phyloP scores from a whole-genome alignment of 2,888 invertebrate genomes.

The Chrysolina oricalcia region DNA sequence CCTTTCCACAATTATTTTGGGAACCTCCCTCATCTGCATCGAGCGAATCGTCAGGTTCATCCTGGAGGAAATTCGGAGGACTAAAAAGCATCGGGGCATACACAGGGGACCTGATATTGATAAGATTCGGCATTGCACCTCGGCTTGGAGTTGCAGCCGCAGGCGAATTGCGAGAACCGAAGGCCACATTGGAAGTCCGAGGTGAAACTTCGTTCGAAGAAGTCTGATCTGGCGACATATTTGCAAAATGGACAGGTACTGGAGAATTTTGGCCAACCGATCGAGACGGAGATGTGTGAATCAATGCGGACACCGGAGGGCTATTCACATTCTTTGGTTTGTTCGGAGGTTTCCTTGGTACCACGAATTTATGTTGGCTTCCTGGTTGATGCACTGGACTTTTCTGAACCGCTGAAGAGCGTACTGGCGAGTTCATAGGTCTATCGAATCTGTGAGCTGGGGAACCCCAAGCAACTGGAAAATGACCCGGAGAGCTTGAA shows the following conservation, averaged over 20 bases:
- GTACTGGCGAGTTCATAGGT: background rate
- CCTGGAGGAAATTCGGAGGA: conserved; percentile 10
- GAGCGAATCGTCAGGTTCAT: conserved; percentile 1
- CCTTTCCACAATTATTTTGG: background rate
- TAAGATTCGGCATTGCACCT: conserved; percentile 5
- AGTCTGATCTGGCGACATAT: background rate
- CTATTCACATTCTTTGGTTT: background rate
- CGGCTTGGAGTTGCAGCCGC: background rate
- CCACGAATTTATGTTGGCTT: background rate
- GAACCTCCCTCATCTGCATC: background rate
- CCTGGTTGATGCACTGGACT: background rate
- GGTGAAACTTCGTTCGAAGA: background rate
- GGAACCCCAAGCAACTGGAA: background rate
- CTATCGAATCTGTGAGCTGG: background rate
- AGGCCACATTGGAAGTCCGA: background rate
- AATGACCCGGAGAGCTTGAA: background rate
- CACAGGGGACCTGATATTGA: conserved; percentile 13
- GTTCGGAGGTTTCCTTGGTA: background rate
- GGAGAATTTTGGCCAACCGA: background rate
- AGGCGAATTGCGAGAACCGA: background rate
- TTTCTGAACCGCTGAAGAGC: background rate
- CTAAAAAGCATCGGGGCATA: conserved; percentile 24
- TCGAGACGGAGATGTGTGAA: background rate
- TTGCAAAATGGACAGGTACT: background rate
- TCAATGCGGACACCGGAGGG: background rate